Evolutionary conservation across 92 coral and sea anemone genomes (phyloP), one percentile per base, ranked within the genome.

Genomic region (Actinostola sp.): DNA sequence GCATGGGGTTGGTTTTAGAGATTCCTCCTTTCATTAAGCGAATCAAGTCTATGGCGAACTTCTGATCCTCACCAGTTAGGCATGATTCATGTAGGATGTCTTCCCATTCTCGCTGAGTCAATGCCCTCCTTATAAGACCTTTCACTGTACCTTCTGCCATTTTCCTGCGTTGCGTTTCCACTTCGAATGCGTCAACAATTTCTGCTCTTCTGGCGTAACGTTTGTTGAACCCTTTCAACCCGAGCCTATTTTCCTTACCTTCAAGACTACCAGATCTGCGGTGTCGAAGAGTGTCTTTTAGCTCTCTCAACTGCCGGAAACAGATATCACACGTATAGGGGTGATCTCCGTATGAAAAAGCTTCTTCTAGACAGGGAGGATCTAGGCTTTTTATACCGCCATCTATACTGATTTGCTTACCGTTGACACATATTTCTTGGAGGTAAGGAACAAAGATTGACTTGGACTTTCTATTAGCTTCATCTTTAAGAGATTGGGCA

Each of bases 291-390:
- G 50, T 78, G 49, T 78, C 83, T 31, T 78, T 78, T 32, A 78
- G 56, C 19, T 78, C 70, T 26, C 70, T 2, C 26, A 51, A 26
- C 67, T 79, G 77, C 15, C 11, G 24, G 21, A n/a, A 44, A 52
- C 85, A 80, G 67, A 71, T 80, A 12, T 21, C 31, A 52, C 85
- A 80, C 29, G 79, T 80, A 16, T 50, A 63, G 13, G 85, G 79
- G 57, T 63, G 58, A 12, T 80, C 57, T 2, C 85, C 79, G 46
- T 24, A 32, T 0, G 67, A 45, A 14, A 20, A 3, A 11, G 79
- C 85, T 48, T 45, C 66, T 25, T 23, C 73, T 52, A 24, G 7
- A 26, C 70, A 44, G 1, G 83, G 76, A 25, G 76, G 70, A 19
- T 77, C 39, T 0, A 67, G 33, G 31, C 75, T 77, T 28, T 77